Base-by-base conservation (phyloP, 2,797 vertebrate genomes). In the Pipistrellus pipistrellus region DNA sequence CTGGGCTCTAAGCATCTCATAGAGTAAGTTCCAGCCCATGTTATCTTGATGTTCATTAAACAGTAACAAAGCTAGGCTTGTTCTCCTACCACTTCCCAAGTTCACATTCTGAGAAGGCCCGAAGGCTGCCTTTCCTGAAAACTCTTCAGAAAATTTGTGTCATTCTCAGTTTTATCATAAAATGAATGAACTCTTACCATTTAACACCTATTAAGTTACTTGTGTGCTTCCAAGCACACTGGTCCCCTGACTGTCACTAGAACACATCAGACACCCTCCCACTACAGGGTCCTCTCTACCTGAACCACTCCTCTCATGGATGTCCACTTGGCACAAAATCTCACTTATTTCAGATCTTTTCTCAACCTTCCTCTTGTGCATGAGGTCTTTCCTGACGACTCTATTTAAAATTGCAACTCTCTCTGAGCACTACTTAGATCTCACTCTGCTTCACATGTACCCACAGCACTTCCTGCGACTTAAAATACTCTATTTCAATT, bases 251-350 rank as follows among this genome's bases (percentile, higher is more conserved):
- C 20, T 71, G 18, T 75, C 76, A 27, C n/a, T 38, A 25, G 27
- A 62, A 15, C 10, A 32, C 10, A 59, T 25, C 0, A 14, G 69
- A 46, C 15, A 4, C 4, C 14, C 32, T 38, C 12, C 8, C 15
- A 27, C 1, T 0, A 20, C 44, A 82, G 17, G 18, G n/a, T 25
- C 23, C 17, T 51, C 4, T 88, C 76, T 38, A 21, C 12, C 3
- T 5, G 48, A 35, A 30, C 9, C 0, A 2, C 2, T 38, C 15
- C 17, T 66, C 3, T 41, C 38, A 20, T n/a, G 75, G 14, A 10
- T 8, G 46, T 30, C 7, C 53, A 80, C 1, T 3, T 7, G 4
- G 17, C 6, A 2, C 4, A 5, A 32, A 30, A 0, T 4, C 55
- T 53, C 17, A 7, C 10, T 57, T 46, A 25, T 41, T 88, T 86